Base-by-base conservation (phyloP, 2,113 vertebrate genomes). In the Numida meleagris region DNA sequence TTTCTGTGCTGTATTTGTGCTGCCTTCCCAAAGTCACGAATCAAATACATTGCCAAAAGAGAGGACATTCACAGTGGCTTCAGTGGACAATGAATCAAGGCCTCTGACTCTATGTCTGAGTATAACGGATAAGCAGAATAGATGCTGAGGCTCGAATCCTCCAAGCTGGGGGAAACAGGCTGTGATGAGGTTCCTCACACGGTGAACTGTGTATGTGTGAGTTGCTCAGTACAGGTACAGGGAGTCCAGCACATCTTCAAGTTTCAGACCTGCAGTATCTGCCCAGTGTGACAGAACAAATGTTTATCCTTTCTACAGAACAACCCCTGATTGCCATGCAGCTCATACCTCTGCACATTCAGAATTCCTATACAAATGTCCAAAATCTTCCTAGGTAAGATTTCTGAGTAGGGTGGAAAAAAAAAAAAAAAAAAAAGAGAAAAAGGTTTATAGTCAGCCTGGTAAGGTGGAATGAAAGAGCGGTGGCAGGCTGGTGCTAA, bases 171-270 rank as follows among this genome's bases (percentile, higher is more conserved):
- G 14, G 36, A 76, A 76, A 27, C 14, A 16, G 42, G 13, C 43
- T 51, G 50, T 38, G 11, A 21, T 10, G 58, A 21, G 43, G 24
- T 31, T 75, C 4, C 43, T 48, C 14, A 4, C 0, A 1, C 23
- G 17, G 21, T 21, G n/a, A n/a, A 53, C 8, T 33, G 25, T 23
- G 34, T 14, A 5, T 16, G 16, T 19, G 14, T 14, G n/a, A 59
- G 27, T 70, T 36, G 0, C 4, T 3, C 0, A 0, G 25, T 2
- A 1, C 25, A 63, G n/a, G 33, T 16, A 19, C 17, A 33, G 55
- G 27, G 25, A 43, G 11, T 40, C 6, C 38, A 61, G 18, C 14
- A 15, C 0, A 1, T 14, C 46, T 33, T 27, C 14, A 11, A 5
- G 18, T 74, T 79, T 68, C 62, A 79, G 12, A 21, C 23, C 34